Conservation (phyloP, 2,113 vertebrate genomes). For the Cyprinodon variegatus region DNA sequence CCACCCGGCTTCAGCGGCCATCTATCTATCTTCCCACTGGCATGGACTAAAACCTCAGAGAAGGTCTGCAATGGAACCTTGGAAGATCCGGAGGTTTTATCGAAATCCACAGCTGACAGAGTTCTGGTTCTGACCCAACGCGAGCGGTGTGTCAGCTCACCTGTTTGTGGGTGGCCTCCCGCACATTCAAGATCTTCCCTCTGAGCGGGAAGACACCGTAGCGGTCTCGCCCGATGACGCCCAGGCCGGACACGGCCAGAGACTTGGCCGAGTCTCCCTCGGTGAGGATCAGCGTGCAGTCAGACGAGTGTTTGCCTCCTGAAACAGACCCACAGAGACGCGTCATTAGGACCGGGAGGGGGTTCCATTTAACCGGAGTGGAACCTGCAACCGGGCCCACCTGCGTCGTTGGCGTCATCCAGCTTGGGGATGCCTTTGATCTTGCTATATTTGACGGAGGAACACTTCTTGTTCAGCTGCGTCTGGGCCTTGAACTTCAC, state of each 20-base stretch:
- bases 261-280: conserved; percentile 99
- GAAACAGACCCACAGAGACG: background rate
- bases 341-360: no score
- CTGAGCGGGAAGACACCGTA: conserved; percentile 96
- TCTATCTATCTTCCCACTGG: no score
- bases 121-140: no score
- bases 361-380: background rate
- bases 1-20: background rate
- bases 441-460: conserved; percentile 98
- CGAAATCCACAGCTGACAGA: no score
- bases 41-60: no score
- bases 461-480: conserved; percentile 98
- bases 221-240: conserved; percentile 95
- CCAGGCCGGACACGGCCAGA: conserved; percentile 94
- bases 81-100: no score
- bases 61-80: no score
- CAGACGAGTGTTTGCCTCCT: conserved; percentile 98
- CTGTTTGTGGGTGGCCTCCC: conserved; percentile 98
- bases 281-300: conserved; percentile 96
- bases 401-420: conserved; percentile 97
- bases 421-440: conserved; percentile 99
- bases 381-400: conserved; percentile 73
- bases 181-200: conserved; percentile 98
- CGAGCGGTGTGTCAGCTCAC: conserved; percentile 56
- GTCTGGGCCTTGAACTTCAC: conserved; percentile 99